Evolutionary conservation across 92 coral and sea anemone species (phyloP).

Genomic region (Porites cylindrica): DNA sequence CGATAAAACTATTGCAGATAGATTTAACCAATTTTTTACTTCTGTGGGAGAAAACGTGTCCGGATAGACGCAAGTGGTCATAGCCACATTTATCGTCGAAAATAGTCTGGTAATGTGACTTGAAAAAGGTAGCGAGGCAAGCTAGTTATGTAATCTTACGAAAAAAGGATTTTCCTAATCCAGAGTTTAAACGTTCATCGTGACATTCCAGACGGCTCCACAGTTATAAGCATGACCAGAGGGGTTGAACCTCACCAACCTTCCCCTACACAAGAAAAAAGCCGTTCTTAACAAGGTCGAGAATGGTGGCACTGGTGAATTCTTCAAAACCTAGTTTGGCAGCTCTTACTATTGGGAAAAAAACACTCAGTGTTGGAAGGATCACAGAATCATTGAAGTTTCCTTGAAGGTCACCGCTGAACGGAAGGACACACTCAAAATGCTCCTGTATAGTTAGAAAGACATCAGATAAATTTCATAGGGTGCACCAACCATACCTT

Average conservation of each 20-base stretch:
- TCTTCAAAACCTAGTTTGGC: not conserved
- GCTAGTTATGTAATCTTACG: slow-evolving; percentile 27
- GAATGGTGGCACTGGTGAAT: not conserved
- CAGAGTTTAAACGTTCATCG: slow-evolving; percentile 48
- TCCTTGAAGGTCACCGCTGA: not conserved
- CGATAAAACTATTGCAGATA: no score
- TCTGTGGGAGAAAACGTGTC: not conserved
- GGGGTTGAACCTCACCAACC: not conserved
- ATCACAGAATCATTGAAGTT: not conserved
- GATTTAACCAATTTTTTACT: no score
- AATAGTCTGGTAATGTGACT: slow-evolving; percentile 4
- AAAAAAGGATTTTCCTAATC: slow-evolving; percentile 33
- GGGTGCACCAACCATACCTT: no score
- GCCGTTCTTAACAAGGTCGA: not conserved
- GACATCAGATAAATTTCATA: no score
- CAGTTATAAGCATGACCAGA: slow-evolving; percentile 46
- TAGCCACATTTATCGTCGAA: slow-evolving; percentile 49
- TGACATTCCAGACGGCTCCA: slow-evolving; percentile 44
- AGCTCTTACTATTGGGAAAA: not conserved
- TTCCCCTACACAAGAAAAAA: not conserved
- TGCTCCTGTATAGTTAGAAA: no score
- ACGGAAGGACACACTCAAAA: not conserved
- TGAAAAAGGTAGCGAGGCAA: slow-evolving; percentile 17
- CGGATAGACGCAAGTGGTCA: slow-evolving; percentile 18
- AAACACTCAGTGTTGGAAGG: not conserved